Base-by-base conservation (phyloP, 2,113 vertebrate species). In the Rhizomys pruinosus region DNA sequence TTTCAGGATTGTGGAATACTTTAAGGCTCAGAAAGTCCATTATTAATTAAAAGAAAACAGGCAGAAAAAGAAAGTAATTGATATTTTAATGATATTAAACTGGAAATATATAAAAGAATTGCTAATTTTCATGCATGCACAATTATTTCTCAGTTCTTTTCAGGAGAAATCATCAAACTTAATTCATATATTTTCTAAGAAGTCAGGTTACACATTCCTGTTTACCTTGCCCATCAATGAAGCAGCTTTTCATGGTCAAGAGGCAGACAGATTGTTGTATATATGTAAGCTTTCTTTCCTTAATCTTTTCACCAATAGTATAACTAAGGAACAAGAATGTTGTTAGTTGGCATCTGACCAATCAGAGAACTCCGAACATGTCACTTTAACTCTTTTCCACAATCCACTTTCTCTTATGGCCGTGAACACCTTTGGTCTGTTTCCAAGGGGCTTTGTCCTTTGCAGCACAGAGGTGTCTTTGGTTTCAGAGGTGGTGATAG, bases 61-160 rank as follows among this genome's bases (percentile, higher is more conserved):
- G 3, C 79, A 87, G 78, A 42, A 7, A 80, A 94, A 78, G 1
- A 92, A 94, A 96, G 69, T 47, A 34, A 66, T 20, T 16, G 23
- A 57, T 79, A 59, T 57, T 79, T 84, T 73, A 73, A 59, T 82
- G 17, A 81, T 88, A 76, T 13, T 59, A 71, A 76, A 55, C 68
- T 80, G 16, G 52, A 84, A 87, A 87, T 66, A 37, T 1, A n/a
- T 47, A 93, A 59, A 61, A 32, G 1, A 44, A 44, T 79, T 90
- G 74, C 61, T 29, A 29, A 55, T 81, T 44, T 94, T 47, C 34
- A 25, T 66, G 17, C 57, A 64, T 47, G 93, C 29, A 79, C 5
- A 63, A 20, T 6, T 68, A 80, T 74, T 72, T 34, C n/a, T n/a
- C n/a, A 90, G 73, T 17, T 80, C 2, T 66, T 87, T 80, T 59